Percentiles rank a stretch among this genome's conserved stretches.
phyloP scores from a whole-genome alignment of 2,888 invertebrate species.

The Protophormia terraenovae region DNA sequence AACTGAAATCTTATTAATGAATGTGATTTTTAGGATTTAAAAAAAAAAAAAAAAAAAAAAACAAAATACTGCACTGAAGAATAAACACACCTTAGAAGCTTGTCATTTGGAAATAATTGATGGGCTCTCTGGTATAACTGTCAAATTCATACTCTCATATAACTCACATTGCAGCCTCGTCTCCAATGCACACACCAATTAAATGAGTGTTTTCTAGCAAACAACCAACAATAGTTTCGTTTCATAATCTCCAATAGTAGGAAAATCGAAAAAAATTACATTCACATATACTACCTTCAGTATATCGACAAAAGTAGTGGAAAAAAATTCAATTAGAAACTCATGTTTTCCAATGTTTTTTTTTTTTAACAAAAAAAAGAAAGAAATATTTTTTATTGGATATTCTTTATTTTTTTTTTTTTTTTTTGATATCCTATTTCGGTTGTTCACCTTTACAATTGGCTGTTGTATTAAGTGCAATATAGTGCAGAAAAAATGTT shows the following conservation, averaged over 20 bases:
- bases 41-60: neutral
- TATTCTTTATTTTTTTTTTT: slow-evolving; percentile 7
- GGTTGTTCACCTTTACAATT: slow-evolving; percentile 28
- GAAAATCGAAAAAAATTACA: slow-evolving; percentile 1
- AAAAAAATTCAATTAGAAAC: slow-evolving; percentile 69
- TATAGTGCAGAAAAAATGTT: neutral
- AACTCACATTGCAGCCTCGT: slow-evolving; percentile 27
- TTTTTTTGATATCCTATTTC: slow-evolving; percentile 13
- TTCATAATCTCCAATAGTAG: slow-evolving; percentile 20
- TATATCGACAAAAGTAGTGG: slow-evolving; percentile 52
- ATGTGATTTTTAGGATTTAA: slow-evolving; percentile 16
- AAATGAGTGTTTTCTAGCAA: slow-evolving; percentile 60
- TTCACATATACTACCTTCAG: neutral
- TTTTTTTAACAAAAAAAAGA: neutral
- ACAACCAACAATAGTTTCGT: slow-evolving; percentile 29
- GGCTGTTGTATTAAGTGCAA: slow-evolving; percentile 30
- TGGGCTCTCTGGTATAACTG: slow-evolving; percentile 59
- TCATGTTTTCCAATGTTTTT: slow-evolving; percentile 32
- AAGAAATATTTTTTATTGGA: neutral
- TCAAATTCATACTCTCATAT: slow-evolving; percentile 53
- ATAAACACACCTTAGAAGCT: slow-evolving; percentile 54
- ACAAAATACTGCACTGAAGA: too few relatives aligned
- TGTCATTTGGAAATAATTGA: slow-evolving; percentile 63
- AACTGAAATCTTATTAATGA: neutral
- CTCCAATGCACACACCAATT: slow-evolving; percentile 66